phyloP scores from a whole-genome alignment of 2,797 vertebrate genomes.

The Tachyglossus aculeatus region DNA sequence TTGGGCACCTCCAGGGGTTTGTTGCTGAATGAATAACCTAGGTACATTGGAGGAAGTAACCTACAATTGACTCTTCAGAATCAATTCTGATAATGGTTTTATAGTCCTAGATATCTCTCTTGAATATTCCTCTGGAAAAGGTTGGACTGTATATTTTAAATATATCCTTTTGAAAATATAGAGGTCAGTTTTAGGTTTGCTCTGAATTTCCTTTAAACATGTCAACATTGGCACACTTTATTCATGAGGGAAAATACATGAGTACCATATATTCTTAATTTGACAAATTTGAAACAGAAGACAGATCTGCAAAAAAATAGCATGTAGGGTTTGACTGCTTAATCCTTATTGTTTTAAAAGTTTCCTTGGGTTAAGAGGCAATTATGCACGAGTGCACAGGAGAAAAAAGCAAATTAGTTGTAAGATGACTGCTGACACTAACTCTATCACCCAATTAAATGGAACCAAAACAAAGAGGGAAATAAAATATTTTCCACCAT shows the following conservation, averaged over 20 bases:
- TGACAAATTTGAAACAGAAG: slow-evolving; percentile 5
- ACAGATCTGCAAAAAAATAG: background rate
- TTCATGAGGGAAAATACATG: background rate
- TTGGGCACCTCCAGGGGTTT: too few species aligned
- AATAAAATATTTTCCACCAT: background rate
- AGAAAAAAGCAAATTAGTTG: background rate
- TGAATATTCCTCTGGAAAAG: background rate
- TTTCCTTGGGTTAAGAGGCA: background rate
- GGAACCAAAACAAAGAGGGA: background rate
- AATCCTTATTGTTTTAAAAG: background rate
- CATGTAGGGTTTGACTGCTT: background rate
- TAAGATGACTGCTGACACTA: background rate
- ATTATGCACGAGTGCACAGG: background rate
- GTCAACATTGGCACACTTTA: background rate
- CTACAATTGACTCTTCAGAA: slow-evolving; percentile 16
- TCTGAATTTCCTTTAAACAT: slow-evolving; percentile 15
- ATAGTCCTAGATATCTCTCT: slow-evolving; percentile 5
- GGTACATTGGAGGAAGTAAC: too few species aligned
- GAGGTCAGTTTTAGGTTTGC: slow-evolving; percentile 9
- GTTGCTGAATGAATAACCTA: too few species aligned
- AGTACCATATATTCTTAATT: background rate
- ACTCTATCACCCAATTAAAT: slow-evolving; percentile 9
- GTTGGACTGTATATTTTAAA: slow-evolving; percentile 7
- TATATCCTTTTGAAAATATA: background rate
- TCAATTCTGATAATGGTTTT: slow-evolving; percentile 25